phyloP scores from a whole-genome alignment of 2,888 invertebrate genomes.

The Lacanobia wlatinum region DNA sequence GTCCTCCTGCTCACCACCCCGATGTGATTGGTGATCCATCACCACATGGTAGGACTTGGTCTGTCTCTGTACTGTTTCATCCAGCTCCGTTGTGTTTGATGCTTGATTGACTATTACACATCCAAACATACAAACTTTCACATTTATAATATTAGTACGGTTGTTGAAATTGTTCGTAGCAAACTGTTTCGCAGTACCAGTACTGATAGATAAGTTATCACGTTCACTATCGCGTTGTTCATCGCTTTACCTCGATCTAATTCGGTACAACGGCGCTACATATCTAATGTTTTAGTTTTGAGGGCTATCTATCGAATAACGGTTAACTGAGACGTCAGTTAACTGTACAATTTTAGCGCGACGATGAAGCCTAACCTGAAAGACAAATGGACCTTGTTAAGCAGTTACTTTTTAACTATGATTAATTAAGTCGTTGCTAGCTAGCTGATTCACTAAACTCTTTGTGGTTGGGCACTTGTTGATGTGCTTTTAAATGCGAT shows the following conservation, averaged over 20 bases:
- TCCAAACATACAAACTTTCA: not conserved
- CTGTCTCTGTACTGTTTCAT: not conserved
- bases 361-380: constrained; percentile 52
- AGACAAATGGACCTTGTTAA: constrained; percentile 42
- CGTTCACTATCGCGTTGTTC: constrained; percentile 78
- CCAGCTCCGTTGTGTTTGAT: not conserved
- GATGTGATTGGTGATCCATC: no score
- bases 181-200: constrained; percentile 70
- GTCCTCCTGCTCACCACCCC: no score
- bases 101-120: not conserved
- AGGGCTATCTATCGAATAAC: constrained; percentile 62
- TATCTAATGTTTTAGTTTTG: constrained; percentile 69
- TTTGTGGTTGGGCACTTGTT: constrained; percentile 4
- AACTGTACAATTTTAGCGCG: constrained; percentile 56
- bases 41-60: no score
- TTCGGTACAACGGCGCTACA: constrained; percentile 74
- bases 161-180: not conserved
- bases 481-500: constrained; percentile 15
- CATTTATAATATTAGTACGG: constrained; percentile 13
- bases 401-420: constrained; percentile 33
- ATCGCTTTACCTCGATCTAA: constrained; percentile 84
- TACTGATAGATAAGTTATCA: constrained; percentile 79
- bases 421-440: constrained; percentile 28
- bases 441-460: constrained; percentile 13
- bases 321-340: constrained; percentile 54